These are phyloP conservation scores for Zaprionus kolodkinae DNA, from an alignment of 1,140 invertebrate species.

Conservation along the genomic window DNA sequence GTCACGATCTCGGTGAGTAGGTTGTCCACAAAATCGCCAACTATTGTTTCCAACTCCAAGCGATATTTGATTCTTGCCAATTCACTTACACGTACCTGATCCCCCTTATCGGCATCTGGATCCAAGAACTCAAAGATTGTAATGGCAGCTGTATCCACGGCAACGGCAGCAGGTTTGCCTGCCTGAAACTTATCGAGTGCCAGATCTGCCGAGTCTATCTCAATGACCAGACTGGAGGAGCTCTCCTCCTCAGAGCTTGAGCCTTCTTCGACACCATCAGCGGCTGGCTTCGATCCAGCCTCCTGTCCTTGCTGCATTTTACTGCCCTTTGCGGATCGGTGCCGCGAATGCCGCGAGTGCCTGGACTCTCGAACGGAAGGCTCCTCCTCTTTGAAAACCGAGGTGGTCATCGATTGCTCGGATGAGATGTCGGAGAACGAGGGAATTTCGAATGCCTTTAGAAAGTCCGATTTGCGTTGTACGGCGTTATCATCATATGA, in stretches of 20 bases:
- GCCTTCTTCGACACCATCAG: too few species aligned
- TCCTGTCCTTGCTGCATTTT: too few species aligned
- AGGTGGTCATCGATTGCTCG: not conserved
- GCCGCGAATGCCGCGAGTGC: too few species aligned
- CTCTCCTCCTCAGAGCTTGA: not conserved
- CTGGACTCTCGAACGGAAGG: too few species aligned
- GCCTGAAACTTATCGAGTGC: not conserved
- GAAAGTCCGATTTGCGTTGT: slow-evolving; percentile 36
- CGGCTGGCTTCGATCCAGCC: too few species aligned
- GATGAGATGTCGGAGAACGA: slow-evolving; percentile 52
- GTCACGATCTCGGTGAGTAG: slow-evolving; percentile 13
- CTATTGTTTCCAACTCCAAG: not conserved
- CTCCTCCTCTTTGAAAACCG: too few species aligned
- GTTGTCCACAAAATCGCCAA: not conserved
- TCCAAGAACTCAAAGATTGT: not conserved
- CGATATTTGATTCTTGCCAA: not conserved
- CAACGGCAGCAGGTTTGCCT: too few species aligned
- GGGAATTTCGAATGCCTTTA: slow-evolving; percentile 43
- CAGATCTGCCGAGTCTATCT: not conserved
- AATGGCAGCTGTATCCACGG: not conserved
- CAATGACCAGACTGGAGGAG: not conserved
- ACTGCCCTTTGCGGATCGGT: too few species aligned
- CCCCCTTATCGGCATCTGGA: not conserved
- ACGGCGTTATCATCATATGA: slow-evolving; percentile 7
- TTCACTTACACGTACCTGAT: not conserved